phyloP scores from a whole-genome alignment of 2,797 vertebrate species.

The Artibeus jamaicensis region DNA sequence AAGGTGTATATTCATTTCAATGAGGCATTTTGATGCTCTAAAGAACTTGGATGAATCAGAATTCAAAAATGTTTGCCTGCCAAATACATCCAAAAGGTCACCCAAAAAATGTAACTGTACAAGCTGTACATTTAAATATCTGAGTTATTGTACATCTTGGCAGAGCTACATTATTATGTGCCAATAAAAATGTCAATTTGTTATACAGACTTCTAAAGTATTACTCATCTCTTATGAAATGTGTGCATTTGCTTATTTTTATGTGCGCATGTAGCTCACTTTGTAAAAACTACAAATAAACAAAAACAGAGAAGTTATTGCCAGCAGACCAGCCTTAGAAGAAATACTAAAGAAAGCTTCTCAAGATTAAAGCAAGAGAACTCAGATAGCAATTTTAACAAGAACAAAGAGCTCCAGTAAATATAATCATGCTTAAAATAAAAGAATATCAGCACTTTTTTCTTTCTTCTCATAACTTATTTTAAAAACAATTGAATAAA shows the following conservation, averaged over 20 bases:
- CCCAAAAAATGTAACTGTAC: background rate
- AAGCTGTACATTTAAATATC: background rate
- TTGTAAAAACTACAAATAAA: background rate
- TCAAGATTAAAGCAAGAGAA: background rate
- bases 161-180: background rate
- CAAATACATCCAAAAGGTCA: background rate
- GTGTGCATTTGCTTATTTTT: background rate
- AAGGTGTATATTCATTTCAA: slow-evolving; percentile 35
- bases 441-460: background rate
- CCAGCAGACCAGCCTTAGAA: background rate
- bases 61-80: background rate
- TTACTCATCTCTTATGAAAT: background rate
- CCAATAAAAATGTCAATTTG: background rate
- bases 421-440: background rate
- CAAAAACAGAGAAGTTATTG: background rate
- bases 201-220: background rate
- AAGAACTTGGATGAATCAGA: background rate
- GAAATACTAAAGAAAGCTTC: background rate
- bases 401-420: background rate
- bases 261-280: background rate
- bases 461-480: background rate
- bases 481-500: background rate
- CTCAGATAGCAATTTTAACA: background rate
- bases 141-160: background rate
- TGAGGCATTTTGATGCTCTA: slow-evolving; percentile 2